Evolutionary conservation across 2,888 invertebrate species (phyloP).

Genomic region (Melanargia galathea): DNA sequence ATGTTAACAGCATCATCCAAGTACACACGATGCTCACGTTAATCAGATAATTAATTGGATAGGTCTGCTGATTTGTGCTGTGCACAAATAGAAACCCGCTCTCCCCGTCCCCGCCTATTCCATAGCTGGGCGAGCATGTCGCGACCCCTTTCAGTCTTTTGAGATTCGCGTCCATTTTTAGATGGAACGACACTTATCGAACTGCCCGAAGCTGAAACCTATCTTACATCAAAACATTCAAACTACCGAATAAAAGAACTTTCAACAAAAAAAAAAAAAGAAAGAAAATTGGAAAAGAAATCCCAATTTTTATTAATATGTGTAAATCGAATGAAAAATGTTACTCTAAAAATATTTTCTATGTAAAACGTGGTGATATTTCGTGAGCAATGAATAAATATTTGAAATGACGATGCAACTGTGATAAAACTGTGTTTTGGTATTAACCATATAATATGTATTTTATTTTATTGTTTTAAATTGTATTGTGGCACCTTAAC

Average conservation of each 20-base stretch:
- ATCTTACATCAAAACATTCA: neutral
- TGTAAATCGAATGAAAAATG: conserved; percentile 38
- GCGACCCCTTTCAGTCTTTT: conserved; percentile 78
- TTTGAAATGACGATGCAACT: conserved; percentile 44
- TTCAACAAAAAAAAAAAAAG: neutral
- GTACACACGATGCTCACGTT: conserved; percentile 77
- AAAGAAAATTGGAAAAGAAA: neutral
- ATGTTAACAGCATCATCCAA: conserved; percentile 62
- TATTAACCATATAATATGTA: conserved; percentile 26
- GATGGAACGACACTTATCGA: conserved; percentile 75
- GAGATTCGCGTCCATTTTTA: conserved; percentile 80
- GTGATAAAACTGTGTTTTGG: conserved; percentile 52
- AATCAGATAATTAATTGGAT: conserved; percentile 82
- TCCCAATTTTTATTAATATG: conserved; percentile 34
- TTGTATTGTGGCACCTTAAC: conserved; percentile 67
- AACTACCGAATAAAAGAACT: neutral
- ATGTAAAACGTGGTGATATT: neutral
- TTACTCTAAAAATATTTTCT: neutral
- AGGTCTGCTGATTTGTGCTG: conserved; percentile 79
- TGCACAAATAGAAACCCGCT: conserved; percentile 74
- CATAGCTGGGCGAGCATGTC: conserved; percentile 55
- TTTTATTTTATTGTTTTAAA: conserved; percentile 42
- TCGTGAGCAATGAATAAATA: conserved; percentile 5
- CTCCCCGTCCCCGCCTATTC: conserved; percentile 52
- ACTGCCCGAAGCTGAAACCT: conserved; percentile 63